A percentile compares a stretch with the other conserved stretches of the same genome.
Conservation (phyloP, 2,797 vertebrate species). For the Aplochiton taeniatus region DNA sequence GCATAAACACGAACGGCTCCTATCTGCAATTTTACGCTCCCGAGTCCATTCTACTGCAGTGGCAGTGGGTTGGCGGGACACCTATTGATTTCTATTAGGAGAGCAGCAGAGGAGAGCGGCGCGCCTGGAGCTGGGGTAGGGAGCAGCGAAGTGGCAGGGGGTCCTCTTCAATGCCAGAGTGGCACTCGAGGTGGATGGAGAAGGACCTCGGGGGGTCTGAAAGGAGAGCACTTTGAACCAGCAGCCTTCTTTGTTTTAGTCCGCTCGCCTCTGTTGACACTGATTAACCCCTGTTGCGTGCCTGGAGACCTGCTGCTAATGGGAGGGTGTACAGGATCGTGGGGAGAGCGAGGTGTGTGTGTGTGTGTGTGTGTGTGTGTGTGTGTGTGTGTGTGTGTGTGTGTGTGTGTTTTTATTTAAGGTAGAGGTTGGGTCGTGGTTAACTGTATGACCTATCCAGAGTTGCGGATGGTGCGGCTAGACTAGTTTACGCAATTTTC, state of each 20-base stretch:
- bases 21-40: slow-evolving; percentile 69
- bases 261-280: slow-evolving; percentile 22
- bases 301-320: not conserved
- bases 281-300: slow-evolving; percentile 42
- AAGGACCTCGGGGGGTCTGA: too few species aligned
- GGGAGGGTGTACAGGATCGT: slow-evolving; percentile 6
- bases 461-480: too few species aligned
- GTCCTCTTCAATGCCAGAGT: slow-evolving; percentile 31
- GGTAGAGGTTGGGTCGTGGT: not conserved
- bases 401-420: not conserved
- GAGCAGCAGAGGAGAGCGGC: slow-evolving; percentile 38
- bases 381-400: not conserved
- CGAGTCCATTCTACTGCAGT: slow-evolving; percentile 62
- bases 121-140: slow-evolving; percentile 13
- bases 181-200: not conserved
- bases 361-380: not conserved
- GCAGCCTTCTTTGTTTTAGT: too few species aligned
- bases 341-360: slow-evolving; percentile 17
- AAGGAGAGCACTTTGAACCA: too few species aligned
- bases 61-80: slow-evolving; percentile 54
- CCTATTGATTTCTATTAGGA: slow-evolving; percentile 69
- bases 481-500: too few species aligned
- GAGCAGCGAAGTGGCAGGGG: slow-evolving; percentile 30
- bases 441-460: too few species aligned
- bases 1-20: slow-evolving; percentile 54